Evolutionary conservation across 2,113 vertebrate species (phyloP).

Genomic region (Cebus imitator): DNA sequence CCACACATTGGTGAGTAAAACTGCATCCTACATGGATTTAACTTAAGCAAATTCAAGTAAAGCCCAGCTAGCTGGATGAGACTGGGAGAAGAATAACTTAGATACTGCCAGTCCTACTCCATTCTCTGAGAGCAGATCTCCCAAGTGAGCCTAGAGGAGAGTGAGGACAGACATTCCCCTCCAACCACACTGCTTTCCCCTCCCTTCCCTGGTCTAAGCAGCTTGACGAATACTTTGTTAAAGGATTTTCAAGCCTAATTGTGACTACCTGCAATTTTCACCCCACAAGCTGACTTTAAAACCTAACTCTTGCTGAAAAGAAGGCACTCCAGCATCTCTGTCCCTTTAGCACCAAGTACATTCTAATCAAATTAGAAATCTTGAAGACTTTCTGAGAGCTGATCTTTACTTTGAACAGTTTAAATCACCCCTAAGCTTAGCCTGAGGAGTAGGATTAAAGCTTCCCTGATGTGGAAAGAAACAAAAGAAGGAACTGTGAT

Average conservation of each 20-base stretch:
- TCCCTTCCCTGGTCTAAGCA: neutral
- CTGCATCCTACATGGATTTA: neutral
- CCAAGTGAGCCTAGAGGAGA: neutral
- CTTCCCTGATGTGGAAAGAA: neutral
- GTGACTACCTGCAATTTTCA: neutral
- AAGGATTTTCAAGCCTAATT: neutral
- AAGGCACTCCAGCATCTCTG: neutral
- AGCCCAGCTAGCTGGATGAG: neutral
- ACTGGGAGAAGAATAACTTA: neutral
- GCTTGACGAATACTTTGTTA: neutral
- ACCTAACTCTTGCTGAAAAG: neutral
- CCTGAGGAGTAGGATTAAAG: neutral
- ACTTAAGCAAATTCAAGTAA: neutral
- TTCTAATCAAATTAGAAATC: slow-evolving; percentile 10
- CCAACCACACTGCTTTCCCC: accelerated
- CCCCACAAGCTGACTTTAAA: neutral
- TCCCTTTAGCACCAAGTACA: neutral
- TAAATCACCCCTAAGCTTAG: neutral
- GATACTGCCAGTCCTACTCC: neutral
- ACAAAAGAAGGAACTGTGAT: neutral
- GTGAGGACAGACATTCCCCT: accelerated
- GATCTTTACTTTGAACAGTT: neutral
- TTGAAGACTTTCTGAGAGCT: slow-evolving; percentile 10
- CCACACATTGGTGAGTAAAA: neutral
- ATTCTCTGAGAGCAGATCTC: neutral